Conservation (phyloP, 2,797 vertebrate genomes). For the Premnoplex brunnescens region DNA sequence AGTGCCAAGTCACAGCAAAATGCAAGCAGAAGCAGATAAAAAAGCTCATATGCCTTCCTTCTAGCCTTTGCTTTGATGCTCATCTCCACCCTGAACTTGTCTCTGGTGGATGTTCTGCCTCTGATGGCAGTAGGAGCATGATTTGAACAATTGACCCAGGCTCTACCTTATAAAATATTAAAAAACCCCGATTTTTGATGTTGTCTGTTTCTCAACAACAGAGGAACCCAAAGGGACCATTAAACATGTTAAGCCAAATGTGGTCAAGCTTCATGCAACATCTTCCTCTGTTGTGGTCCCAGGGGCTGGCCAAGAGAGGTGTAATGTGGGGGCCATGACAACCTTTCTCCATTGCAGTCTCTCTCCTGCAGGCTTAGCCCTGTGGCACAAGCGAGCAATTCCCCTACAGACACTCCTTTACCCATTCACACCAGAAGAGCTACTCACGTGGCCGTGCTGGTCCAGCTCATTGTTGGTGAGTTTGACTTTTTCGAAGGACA, state of each 20-base stretch:
- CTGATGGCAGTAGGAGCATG: neutral
- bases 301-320: neutral
- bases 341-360: neutral
- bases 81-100: neutral
- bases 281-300: neutral
- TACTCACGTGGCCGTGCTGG: slow-evolving; percentile 95
- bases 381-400: rapidly evolving
- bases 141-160: neutral
- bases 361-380: neutral
- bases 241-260: neutral
- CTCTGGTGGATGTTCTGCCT: neutral
- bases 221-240: neutral
- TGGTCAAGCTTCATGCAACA: rapidly evolving
- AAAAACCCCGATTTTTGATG: neutral
- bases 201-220: neutral
- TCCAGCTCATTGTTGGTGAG: slow-evolving; percentile 98
- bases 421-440: neutral
- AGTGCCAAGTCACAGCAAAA: neutral
- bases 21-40: neutral
- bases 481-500: slow-evolving; percentile 99
- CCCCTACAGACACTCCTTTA: rapidly evolving
- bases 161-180: neutral
- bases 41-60: neutral
- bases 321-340: rapidly evolving
- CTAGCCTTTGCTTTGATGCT: neutral